Evolutionary conservation across 2,797 vertebrate genomes (phyloP), one percentile per base, ranked within the genome.

Genomic region (Nannoperca obscura): DNA sequence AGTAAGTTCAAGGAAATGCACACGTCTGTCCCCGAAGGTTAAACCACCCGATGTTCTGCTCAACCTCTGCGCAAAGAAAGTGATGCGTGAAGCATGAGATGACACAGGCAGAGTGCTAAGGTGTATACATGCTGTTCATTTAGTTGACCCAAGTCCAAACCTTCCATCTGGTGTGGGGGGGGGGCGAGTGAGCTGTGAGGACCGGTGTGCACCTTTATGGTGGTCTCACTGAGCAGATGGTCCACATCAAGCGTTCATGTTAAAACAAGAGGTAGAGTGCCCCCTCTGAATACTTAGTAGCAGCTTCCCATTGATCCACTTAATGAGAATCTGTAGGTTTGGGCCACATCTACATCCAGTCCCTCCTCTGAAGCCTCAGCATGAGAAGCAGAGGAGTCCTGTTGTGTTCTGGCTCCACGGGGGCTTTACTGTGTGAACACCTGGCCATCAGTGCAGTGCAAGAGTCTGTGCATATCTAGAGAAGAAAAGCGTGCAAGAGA

Each of bases 251-350:
- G 53, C 7, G 4, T 57, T 66, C 40, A 38, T 71, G 40, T 81
- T 82, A 61, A 82, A 76, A 83, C 58, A 77, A 86, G 91, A 88
- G 90, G 91, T 92, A 89, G 87, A 78, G 71, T 20, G 74, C 74
- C 83, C 80, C 71, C 65, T 82, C 76, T 66, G 71, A 87, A 75
- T 87, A 66, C 80, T 84, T 42, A 80, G 86, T 69, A 87, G 89
- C 88, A 86, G 83, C 78, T 77, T 89, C 75, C 64, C 82, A 53
- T 63, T 55, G 14, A 78, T 85, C 32, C 27, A 5, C 52, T 65
- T 80, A 17, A 38, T 42, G 44, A 52, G 49, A 79, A 60, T 73
- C 74, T 73, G 73, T 5, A 63, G 38, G 27, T 70, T 50, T 34
- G 8, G 14, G 59, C 71, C 76, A 49, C 46, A 63, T 74, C 58